Percentiles rank a stretch among this genome's conserved stretches.
Evolutionary conservation across 2,113 vertebrate genomes (phyloP).

Genomic region (Carassius carassius): DNA sequence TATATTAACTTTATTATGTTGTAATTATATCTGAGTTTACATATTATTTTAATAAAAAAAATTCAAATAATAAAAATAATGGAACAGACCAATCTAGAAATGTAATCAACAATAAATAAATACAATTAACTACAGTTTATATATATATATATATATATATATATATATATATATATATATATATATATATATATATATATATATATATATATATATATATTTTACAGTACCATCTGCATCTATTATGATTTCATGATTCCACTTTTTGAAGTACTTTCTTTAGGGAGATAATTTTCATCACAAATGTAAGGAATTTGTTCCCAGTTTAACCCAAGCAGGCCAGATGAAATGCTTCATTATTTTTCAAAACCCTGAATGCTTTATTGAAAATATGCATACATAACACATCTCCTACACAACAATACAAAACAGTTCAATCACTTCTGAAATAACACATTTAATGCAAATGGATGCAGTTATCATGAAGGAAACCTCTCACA

Average conservation of each 20-base stretch:
- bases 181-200: too few species aligned
- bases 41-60: too few species aligned
- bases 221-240: background rate
- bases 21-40: too few species aligned
- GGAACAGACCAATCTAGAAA: too few species aligned
- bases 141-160: too few species aligned
- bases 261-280: background rate
- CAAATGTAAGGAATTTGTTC: background rate
- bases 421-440: constrained; percentile 85
- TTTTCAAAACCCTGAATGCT: constrained; percentile 80
- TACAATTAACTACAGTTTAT: too few species aligned
- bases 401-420: constrained; percentile 81
- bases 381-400: constrained; percentile 85
- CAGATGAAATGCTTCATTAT: constrained; percentile 4
- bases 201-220: background rate
- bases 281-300: background rate
- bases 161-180: too few species aligned
- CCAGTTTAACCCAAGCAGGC: background rate
- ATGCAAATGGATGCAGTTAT: constrained; percentile 52
- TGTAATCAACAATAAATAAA: too few species aligned
- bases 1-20: too few species aligned
- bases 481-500: constrained; percentile 19
- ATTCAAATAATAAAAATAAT: too few species aligned
- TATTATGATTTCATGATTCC: background rate
- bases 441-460: constrained; percentile 73